phyloP scores from a whole-genome alignment of 2,113 vertebrate species.

The Acrocephalus arundinaceus region DNA sequence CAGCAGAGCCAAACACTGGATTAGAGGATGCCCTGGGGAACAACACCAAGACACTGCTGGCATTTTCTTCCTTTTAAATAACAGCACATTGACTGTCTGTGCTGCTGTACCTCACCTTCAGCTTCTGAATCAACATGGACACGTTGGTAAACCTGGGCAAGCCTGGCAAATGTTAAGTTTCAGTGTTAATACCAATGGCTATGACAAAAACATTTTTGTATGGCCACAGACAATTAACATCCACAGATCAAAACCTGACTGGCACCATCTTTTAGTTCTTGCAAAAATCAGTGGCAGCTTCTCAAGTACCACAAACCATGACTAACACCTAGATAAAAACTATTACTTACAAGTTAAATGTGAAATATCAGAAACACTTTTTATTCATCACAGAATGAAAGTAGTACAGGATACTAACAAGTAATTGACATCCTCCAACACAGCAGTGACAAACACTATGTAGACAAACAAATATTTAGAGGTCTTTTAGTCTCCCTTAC shows the following conservation, averaged over 20 bases:
- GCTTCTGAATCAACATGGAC: background rate
- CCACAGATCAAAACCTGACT: background rate
- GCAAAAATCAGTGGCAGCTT: background rate
- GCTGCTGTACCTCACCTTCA: background rate
- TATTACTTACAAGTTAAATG: background rate
- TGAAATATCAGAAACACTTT: background rate
- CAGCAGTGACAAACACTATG: background rate
- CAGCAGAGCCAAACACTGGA: background rate
- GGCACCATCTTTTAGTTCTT: background rate
- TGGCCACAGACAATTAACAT: background rate
- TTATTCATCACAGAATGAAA: background rate
- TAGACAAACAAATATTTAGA: background rate
- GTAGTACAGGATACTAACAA: background rate
- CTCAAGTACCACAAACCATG: background rate
- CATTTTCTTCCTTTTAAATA: background rate
- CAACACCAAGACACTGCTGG: background rate
- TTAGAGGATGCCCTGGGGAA: background rate
- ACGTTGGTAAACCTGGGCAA: fast-evolving
- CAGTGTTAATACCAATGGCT: background rate
- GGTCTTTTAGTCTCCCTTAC: background rate
- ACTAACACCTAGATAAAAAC: background rate
- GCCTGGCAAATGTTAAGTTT: background rate
- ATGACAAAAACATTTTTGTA: background rate
- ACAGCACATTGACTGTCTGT: background rate
- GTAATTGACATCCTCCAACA: background rate